Evolutionary conservation across 92 coral and sea anemone genomes (phyloP), one percentile per base, ranked within the genome.

Genomic region (Porites evermanni): DNA sequence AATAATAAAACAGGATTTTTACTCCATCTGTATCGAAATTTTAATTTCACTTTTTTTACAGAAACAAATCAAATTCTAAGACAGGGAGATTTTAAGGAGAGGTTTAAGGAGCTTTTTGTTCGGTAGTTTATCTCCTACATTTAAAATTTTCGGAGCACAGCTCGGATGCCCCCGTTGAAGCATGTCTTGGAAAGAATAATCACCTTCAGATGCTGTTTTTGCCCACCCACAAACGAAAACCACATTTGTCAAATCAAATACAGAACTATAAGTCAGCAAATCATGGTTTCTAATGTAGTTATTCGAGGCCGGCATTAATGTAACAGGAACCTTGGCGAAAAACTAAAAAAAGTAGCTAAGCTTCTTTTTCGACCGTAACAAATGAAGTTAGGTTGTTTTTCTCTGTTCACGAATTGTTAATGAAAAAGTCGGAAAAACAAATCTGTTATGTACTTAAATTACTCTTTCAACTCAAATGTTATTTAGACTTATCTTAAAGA

Each of bases 201-300:
- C 72, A n/a, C 8, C 83, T 19, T 79, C 65, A 54, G 29, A 50
- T 63, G 18, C n/a, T 16, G 16, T 16, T 65, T 64, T 64, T 65
- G 83, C 21, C 83, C 83, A 79, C 72, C 83, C 83, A 76, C 80
- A 44, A 16, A 29, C 20, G 53, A n/a, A 29, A n/a, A 16, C 60
- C 72, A 38, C 51, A 77, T 19, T 16, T 52, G 53, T 13, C 32
- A 77, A 77, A 77, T 13, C 47, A 38, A 38, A 77, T 7, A 10
- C 54, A 13, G 54, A 38, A 38, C 47, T 38, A 3, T 47, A 60
- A 21, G 38, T 79, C n/a, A 23, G 4, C 44, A 78, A 20, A 38
- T 77, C 10, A 16, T 58, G 47, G 2, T 38, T 38, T 38, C 59
- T 21, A 23, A 44, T 75, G 54, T 58, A 59, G 8, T 77, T 44